Conservation (phyloP, 2,113 vertebrate genomes). For the Ceyx cyanopectus region DNA sequence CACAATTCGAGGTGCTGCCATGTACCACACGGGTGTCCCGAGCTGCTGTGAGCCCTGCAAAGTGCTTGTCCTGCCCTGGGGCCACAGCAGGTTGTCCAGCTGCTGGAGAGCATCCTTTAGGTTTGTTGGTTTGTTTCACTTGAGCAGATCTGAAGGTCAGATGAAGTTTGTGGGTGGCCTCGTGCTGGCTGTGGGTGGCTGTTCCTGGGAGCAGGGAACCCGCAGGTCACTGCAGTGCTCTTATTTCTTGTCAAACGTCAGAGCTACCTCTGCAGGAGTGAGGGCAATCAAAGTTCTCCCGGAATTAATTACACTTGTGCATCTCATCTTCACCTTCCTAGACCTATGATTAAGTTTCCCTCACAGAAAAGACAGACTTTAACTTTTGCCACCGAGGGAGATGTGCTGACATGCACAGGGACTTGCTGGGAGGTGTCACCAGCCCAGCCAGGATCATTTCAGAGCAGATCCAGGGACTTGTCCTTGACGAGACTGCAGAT, state of each 20-base stretch:
- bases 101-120: neutral
- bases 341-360: neutral
- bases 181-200: neutral
- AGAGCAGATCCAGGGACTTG: neutral
- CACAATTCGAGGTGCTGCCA: fast-evolving
- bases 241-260: neutral
- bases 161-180: neutral
- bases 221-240: neutral
- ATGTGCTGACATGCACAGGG: neutral
- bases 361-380: constrained; percentile 10
- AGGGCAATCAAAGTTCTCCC: constrained; percentile 30
- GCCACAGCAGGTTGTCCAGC: neutral
- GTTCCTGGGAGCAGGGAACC: neutral
- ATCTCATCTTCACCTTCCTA: neutral
- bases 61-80: neutral
- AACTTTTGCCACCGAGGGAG: neutral
- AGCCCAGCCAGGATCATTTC: neutral
- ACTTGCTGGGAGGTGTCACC: neutral
- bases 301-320: constrained; percentile 13
- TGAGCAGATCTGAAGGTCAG: fast-evolving
- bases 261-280: constrained; percentile 17
- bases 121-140: neutral
- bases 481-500: neutral
- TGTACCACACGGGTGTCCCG: fast-evolving
- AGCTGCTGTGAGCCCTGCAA: neutral